Conservation (phyloP, 2,888 invertebrate genomes). For the Cistogaster globosa region DNA sequence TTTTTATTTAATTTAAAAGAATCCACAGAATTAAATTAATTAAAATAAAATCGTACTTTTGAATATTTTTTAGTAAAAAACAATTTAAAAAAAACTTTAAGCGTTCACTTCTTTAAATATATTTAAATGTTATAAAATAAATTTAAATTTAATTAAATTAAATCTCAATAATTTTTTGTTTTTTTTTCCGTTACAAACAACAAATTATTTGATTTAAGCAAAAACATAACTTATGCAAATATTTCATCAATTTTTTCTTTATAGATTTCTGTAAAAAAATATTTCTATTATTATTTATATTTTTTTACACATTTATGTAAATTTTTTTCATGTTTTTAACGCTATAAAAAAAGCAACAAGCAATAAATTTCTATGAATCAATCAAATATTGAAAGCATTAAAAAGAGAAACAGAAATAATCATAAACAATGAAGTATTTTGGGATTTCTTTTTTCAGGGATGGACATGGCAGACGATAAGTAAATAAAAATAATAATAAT, state of each 20-base stretch:
- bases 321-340: conserved; percentile 27
- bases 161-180: not conserved
- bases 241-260: conserved; percentile 13
- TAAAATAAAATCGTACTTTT: too few species aligned
- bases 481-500: not conserved
- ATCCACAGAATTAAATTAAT: too few species aligned
- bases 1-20: too few species aligned
- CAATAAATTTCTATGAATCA: conserved; percentile 48
- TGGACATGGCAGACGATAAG: not conserved
- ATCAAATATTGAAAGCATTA: conserved; percentile 43
- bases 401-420: not conserved
- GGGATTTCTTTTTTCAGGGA: conserved; percentile 10
- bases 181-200: conserved; percentile 16
- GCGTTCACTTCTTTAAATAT: too few species aligned
- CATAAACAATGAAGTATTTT: conserved; percentile 38
- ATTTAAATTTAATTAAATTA: conserved; percentile 30
- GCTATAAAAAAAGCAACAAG: conserved; percentile 16
- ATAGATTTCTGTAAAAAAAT: conserved; percentile 25
- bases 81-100: too few species aligned
- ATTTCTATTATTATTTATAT: not conserved
- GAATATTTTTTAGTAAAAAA: too few species aligned
- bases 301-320: conserved; percentile 33
- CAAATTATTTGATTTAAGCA: conserved; percentile 45
- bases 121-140: not conserved
- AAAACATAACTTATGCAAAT: conserved; percentile 48